phyloP scores from a whole-genome alignment of 1,140 invertebrate genomes.

The Triops cancriformis region DNA sequence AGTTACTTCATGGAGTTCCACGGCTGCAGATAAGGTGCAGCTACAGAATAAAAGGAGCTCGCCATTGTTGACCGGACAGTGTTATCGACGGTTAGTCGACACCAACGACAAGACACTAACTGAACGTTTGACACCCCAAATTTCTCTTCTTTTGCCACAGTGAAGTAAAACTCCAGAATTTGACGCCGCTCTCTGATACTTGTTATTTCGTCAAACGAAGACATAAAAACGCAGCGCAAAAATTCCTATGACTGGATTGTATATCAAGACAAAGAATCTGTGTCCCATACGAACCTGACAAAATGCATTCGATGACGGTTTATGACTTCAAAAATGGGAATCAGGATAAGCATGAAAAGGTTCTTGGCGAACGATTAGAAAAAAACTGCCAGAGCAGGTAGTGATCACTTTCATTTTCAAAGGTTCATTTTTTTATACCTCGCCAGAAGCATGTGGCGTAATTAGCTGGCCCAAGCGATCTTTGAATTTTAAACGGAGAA shows the following conservation, averaged over 20 bases:
- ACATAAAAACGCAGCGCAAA: too few species aligned
- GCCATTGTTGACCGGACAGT: background rate
- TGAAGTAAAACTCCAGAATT: background rate
- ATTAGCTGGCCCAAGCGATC: background rate
- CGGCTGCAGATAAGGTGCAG: background rate
- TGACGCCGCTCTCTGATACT: too few species aligned
- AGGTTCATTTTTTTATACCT: background rate
- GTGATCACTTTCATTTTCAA: background rate
- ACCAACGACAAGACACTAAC: background rate
- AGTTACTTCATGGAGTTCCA: background rate
- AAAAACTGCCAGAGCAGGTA: background rate
- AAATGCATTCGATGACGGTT: too few species aligned
- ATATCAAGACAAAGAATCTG: too few species aligned
- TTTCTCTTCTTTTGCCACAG: background rate
- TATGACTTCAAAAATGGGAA: background rate
- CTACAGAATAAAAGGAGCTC: background rate
- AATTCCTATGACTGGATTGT: too few species aligned
- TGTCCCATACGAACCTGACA: too few species aligned
- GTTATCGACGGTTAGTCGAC: background rate
- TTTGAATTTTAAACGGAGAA: too few species aligned
- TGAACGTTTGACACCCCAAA: background rate
- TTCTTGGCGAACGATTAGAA: background rate
- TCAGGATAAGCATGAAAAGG: background rate
- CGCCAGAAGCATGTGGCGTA: background rate
- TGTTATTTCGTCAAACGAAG: too few species aligned